These are phyloP conservation scores for Agriotes lineatus DNA, from an alignment of 2,888 invertebrate genomes.

Conservation along the genomic window DNA sequence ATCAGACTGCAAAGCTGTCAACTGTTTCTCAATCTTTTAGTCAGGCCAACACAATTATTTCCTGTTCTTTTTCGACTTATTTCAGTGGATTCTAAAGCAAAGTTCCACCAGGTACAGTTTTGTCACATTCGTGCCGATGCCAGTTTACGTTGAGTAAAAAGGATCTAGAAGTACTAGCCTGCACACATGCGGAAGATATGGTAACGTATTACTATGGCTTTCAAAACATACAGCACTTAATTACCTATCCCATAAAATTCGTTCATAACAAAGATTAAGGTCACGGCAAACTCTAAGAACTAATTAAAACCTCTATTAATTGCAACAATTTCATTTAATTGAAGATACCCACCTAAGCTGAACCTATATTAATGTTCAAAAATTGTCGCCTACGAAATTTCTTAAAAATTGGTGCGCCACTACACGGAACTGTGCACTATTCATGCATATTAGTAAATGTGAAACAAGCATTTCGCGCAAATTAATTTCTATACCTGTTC, in stretches of 20 bases:
- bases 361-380: neutral
- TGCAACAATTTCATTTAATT: neutral
- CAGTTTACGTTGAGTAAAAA: too few species aligned
- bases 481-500: slow-evolving; percentile 7
- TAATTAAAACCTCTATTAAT: neutral
- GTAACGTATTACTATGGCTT: too few species aligned
- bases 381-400: slow-evolving; percentile 20
- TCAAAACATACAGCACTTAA: too few species aligned
- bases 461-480: slow-evolving; percentile 10
- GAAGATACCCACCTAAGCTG: slow-evolving; percentile 26
- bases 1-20: too few species aligned
- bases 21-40: too few species aligned
- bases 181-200: too few species aligned
- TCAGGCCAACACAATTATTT: too few species aligned
- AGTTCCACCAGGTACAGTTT: too few species aligned
- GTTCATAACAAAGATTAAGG: neutral
- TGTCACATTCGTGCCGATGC: too few species aligned
- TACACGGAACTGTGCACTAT: slow-evolving; percentile 2
- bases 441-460: slow-evolving; percentile 19
- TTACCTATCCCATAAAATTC: neutral
- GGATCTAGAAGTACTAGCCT: too few species aligned
- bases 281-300: neutral
- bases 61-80: too few species aligned
- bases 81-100: too few species aligned
- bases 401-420: neutral